Evolutionary conservation across 1,140 invertebrate species (phyloP).

Genomic region (Orchesella cincta): DNA sequence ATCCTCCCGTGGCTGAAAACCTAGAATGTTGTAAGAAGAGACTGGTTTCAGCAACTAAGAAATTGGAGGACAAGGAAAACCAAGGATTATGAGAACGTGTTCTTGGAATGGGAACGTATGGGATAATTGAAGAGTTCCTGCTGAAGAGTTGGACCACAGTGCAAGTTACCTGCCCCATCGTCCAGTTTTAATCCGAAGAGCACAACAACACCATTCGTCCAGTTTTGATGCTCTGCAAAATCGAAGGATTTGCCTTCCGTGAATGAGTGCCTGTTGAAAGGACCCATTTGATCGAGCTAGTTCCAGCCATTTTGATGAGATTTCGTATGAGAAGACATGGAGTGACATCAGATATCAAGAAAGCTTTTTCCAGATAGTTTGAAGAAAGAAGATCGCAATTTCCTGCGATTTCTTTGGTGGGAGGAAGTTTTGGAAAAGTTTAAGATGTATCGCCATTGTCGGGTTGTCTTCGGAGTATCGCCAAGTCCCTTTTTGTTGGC

Average conservation of each 20-base stretch:
- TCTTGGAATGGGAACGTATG: slow-evolving; percentile 32
- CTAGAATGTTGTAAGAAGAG: background rate
- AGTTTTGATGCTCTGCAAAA: slow-evolving; percentile 41
- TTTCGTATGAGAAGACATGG: slow-evolving; percentile 26
- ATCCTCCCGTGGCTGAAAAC: background rate
- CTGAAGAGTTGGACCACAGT: background rate
- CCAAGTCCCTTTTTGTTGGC: slow-evolving; percentile 34
- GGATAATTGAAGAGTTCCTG: slow-evolving; percentile 37
- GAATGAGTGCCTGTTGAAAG: slow-evolving; percentile 52
- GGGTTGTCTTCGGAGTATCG: slow-evolving; percentile 33
- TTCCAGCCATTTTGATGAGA: background rate
- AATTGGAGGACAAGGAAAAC: background rate
- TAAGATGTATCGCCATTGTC: slow-evolving; percentile 17
- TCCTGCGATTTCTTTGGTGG: slow-evolving; percentile 38
- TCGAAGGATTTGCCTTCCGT: slow-evolving; percentile 51
- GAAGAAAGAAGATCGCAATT: background rate
- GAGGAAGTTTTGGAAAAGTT: too few species aligned
- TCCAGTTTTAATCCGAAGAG: background rate
- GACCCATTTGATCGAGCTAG: slow-evolving; percentile 30
- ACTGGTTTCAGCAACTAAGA: too few species aligned
- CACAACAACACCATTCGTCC: slow-evolving; percentile 53
- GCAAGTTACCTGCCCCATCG: slow-evolving; percentile 4
- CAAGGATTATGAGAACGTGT: background rate
- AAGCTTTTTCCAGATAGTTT: slow-evolving; percentile 33
- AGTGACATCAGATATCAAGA: slow-evolving; percentile 24